Conservation (phyloP, 1,140 invertebrate species). For the Zophobas atratus region DNA sequence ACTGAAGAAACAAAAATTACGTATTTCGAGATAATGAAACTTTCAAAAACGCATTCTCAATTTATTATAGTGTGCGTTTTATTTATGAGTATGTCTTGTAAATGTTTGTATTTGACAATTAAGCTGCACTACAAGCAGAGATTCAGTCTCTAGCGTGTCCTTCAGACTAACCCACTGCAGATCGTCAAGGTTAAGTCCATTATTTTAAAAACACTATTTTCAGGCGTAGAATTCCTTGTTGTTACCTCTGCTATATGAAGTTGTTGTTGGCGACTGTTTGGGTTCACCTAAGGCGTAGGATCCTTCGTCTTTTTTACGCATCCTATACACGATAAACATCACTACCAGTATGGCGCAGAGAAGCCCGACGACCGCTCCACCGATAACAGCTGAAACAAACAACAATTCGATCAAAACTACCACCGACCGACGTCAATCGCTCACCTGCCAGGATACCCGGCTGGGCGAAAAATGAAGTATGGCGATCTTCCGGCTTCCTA, state of each 20-base stretch:
- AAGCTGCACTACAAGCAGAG: constrained; percentile 61
- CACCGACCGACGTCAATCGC: constrained; percentile 25
- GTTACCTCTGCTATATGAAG: constrained; percentile 91
- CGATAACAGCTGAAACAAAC: constrained; percentile 90
- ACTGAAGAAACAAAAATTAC: constrained; percentile 48
- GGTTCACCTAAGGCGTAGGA: constrained; percentile 98
- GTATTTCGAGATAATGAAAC: constrained; percentile 42
- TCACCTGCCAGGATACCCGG: constrained; percentile 95
- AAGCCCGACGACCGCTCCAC: constrained; percentile 96
- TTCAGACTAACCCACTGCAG: constrained; percentile 58
- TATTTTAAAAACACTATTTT: constrained; percentile 70
- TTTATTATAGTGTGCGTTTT: constrained; percentile 33
- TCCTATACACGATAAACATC: constrained; percentile 99
- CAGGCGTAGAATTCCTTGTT: constrained; percentile 97
- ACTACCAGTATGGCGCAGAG: constrained; percentile 98
- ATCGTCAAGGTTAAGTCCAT: constrained; percentile 58
- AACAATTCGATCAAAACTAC: constrained; percentile 21
- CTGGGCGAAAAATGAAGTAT: constrained; percentile 93
- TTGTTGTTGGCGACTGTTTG: constrained; percentile 91
- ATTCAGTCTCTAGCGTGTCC: constrained; percentile 63
- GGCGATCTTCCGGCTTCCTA: constrained; percentile 83
- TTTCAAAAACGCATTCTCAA: constrained; percentile 18
- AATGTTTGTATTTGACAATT: constrained; percentile 53
- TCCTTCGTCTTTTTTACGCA: constrained; percentile 99
- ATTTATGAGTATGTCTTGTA: constrained; percentile 55